Percentiles rank a stretch among this genome's conserved stretches.
These are phyloP conservation scores for Chondrilla cf. caribensis DNA, from an alignment of 37 sponge, comb jelly and placozoan species.

Conservation along the genomic window DNA sequence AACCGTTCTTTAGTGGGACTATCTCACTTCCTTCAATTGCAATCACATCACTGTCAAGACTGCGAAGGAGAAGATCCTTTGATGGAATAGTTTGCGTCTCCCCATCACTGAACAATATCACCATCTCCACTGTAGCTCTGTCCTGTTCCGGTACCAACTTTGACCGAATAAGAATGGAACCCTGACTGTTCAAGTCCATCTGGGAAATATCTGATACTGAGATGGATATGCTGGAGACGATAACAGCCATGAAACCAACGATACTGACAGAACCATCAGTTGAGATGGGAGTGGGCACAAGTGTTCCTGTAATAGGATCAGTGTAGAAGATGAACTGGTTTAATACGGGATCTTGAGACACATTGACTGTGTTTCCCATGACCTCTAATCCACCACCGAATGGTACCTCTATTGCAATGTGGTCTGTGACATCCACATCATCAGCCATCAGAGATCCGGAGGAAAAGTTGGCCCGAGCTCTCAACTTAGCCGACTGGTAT, in stretches of 20 bases:
- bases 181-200: background rate
- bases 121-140: conserved; percentile 20
- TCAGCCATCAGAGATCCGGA: conserved; percentile 1
- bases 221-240: background rate
- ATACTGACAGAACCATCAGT: background rate
- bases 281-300: background rate
- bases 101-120: conserved; percentile 37
- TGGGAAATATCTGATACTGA: background rate
- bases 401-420: background rate
- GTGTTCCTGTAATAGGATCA: background rate
- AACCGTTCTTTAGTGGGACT: conserved; percentile 13
- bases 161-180: conserved; percentile 15
- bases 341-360: background rate
- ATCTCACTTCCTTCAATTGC: background rate
- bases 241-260: background rate
- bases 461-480: conserved; percentile 38
- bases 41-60: background rate
- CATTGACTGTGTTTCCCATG: background rate
- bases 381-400: background rate
- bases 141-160: conserved; percentile 42
- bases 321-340: background rate
- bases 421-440: conserved; percentile 36
- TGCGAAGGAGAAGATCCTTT: conserved; percentile 11
- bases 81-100: background rate
- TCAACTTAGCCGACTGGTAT: conserved; percentile 38